Conservation (phyloP, 2,113 vertebrate genomes). For the Callocephalon fimbriatum region DNA sequence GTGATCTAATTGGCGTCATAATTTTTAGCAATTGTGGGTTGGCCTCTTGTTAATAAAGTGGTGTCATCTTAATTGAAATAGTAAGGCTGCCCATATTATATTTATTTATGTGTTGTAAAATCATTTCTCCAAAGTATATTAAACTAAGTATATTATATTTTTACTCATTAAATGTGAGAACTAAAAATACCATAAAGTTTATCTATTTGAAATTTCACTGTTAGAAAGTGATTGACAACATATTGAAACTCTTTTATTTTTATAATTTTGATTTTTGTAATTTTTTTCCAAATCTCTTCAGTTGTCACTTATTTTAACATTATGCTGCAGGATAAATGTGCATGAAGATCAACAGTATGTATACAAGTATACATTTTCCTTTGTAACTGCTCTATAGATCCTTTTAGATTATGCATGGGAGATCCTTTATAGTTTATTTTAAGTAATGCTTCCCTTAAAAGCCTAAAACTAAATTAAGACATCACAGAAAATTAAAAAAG, state of each 20-base stretch:
- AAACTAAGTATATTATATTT: background rate
- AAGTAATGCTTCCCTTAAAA: constrained; percentile 19
- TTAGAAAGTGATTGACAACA: background rate
- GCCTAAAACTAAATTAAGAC: background rate
- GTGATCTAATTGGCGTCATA: background rate
- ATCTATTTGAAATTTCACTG: background rate
- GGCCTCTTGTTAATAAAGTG: background rate
- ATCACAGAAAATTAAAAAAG: background rate
- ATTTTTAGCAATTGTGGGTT: background rate
- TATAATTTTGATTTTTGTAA: constrained; percentile 53
- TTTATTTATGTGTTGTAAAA: background rate
- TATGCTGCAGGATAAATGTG: constrained; percentile 80
- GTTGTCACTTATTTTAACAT: constrained; percentile 79
- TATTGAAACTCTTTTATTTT: background rate
- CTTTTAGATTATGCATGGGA: constrained; percentile 57
- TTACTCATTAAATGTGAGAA: background rate
- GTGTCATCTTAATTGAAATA: background rate
- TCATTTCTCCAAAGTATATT: background rate
- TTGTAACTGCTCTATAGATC: constrained; percentile 40
- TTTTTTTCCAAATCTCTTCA: constrained; percentile 69
- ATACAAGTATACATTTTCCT: constrained; percentile 33
- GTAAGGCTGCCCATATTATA: background rate
- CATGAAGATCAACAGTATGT: constrained; percentile 82
- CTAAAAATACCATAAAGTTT: background rate
- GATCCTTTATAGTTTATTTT: constrained; percentile 2